Conservation (phyloP, 2,797 vertebrate species). For the Melanotaenia nigrans region DNA sequence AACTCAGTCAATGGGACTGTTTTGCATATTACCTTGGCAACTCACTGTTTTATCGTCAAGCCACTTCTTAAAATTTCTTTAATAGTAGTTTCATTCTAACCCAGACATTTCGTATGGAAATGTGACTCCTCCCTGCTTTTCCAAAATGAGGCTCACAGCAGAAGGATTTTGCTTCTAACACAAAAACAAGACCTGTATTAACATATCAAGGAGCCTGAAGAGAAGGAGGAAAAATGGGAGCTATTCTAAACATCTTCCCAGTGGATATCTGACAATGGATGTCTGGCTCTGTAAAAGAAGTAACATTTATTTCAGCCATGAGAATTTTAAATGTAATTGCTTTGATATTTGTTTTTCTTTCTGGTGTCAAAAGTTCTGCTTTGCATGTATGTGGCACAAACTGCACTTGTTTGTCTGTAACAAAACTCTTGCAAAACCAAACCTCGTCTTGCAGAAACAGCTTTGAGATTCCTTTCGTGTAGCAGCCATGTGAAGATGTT, state of each 20-base stretch:
- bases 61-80: slow-evolving; percentile 73
- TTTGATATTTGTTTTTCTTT: slow-evolving; percentile 35
- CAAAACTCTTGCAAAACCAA: slow-evolving; percentile 19
- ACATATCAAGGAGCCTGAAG: slow-evolving; percentile 73
- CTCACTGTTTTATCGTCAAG: slow-evolving; percentile 78
- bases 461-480: slow-evolving; percentile 21
- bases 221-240: slow-evolving; percentile 30
- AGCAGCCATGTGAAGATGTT: slow-evolving; percentile 36
- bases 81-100: slow-evolving; percentile 77
- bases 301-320: slow-evolving; percentile 16
- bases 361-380: slow-evolving; percentile 12
- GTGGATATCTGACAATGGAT: slow-evolving; percentile 56
- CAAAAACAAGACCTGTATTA: slow-evolving; percentile 75
- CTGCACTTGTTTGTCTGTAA: slow-evolving; percentile 17
- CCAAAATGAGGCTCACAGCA: slow-evolving; percentile 72
- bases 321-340: slow-evolving; percentile 30
- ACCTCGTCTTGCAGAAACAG: slow-evolving; percentile 16
- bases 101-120: slow-evolving; percentile 80
- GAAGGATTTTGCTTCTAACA: slow-evolving; percentile 72
- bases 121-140: slow-evolving; percentile 77
- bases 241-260: slow-evolving; percentile 70
- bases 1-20: slow-evolving; percentile 72
- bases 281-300: slow-evolving; percentile 42
- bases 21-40: slow-evolving; percentile 82
- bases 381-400: slow-evolving; percentile 16